Conservation (phyloP, 2,888 invertebrate species). For the Exocentrus adspersus region DNA sequence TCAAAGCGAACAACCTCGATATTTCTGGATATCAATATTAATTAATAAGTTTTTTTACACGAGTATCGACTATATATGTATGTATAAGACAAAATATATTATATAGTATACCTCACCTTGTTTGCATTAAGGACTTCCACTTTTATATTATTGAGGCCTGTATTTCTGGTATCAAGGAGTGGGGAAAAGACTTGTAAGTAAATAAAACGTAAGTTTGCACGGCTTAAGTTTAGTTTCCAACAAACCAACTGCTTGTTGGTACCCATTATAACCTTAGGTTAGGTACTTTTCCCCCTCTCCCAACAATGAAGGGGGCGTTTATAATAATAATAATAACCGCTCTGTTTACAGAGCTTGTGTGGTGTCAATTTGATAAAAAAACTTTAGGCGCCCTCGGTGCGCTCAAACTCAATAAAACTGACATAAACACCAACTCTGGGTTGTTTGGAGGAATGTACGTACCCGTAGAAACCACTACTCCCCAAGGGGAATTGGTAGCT, state of each 20-base stretch:
- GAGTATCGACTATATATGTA: too few species aligned
- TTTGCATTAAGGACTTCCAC: too few species aligned
- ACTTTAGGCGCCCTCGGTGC: too few species aligned
- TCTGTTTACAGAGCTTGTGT: not conserved
- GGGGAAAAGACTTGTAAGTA: not conserved
- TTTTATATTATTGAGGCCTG: not conserved
- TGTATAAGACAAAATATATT: too few species aligned
- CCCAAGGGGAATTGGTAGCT: not conserved
- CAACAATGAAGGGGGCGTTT: not conserved
- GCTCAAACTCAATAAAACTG: too few species aligned
- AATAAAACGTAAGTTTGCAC: too few species aligned
- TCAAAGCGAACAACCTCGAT: constrained; percentile 32
- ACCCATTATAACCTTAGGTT: too few species aligned
- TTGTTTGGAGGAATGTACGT: not conserved
- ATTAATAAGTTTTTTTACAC: constrained; percentile 10
- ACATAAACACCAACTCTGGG: not conserved
- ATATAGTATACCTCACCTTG: too few species aligned
- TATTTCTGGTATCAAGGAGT: not conserved
- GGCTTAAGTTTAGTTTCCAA: too few species aligned
- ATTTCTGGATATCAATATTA: constrained; percentile 24
- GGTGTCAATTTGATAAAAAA: not conserved
- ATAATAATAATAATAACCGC: not conserved
- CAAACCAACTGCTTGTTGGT: too few species aligned
- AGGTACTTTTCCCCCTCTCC: not conserved
- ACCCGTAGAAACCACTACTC: not conserved